Evolutionary conservation across 2,113 vertebrate genomes (phyloP), one percentile per base, ranked within the genome.

Genomic region (Marmota flaviventris): DNA sequence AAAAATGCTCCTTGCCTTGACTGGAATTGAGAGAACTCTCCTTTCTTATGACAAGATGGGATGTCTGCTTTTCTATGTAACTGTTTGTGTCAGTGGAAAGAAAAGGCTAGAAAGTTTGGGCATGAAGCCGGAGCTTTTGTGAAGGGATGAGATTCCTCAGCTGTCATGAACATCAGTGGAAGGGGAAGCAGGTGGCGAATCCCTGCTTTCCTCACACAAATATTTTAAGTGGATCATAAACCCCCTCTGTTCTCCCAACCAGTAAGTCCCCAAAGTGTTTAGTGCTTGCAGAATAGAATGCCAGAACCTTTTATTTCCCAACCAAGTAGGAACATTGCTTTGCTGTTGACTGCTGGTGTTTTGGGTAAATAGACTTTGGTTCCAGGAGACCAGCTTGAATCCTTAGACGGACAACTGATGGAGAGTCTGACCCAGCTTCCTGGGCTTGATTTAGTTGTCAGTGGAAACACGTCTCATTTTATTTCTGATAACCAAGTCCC

Each of bases 141-240:
- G 87, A 51, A 89, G 94, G 34, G 88, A 63, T 75, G 75, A 39
- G 90, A 97, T 93, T 93, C 87, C 97, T 96, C 96, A 91, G 92
- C 90, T 95, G 95, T 96, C 96, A 85, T 86, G 73, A 75, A 53
- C 78, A 92, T 90, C 61, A 77, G 81, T 83, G 61, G 93, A 84
- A 96, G 70, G 65, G 93, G 58, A 91, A 96, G 91, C 89, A 97
- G 95, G 96, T 95, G 94, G 92, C 1, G 72, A 89, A 95, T 96
- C 72, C 77, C n/a, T 22, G 45, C 78, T 72, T 95, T 82, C 88
- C 78, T 51, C 90, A 45, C 91, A 87, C 83, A 95, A 84, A 95
- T 97, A 96, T 97, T 96, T 89, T 94, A 96, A 96, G 78, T 94
- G 76, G 56, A 53, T 91, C 70, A 13, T 96, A 79, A 96, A 39